These are phyloP conservation scores for Numida meleagris DNA, from an alignment of 2,113 vertebrate genomes.

Conservation along the genomic window DNA sequence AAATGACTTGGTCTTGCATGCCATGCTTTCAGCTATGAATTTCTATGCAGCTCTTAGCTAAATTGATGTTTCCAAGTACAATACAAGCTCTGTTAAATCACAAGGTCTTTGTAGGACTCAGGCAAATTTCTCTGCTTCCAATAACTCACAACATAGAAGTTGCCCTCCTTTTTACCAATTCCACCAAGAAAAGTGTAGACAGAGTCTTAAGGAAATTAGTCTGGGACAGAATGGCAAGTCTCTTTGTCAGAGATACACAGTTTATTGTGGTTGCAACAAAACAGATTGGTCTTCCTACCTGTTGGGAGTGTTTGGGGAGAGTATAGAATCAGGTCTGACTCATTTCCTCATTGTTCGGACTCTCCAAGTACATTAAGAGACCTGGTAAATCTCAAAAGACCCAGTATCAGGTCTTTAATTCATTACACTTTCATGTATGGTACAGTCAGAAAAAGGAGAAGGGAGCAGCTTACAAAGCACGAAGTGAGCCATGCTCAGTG, in stretches of 20 bases:
- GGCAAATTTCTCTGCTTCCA: neutral
- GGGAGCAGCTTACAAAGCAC: neutral
- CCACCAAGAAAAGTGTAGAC: neutral
- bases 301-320: neutral
- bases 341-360: neutral
- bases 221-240: accelerated
- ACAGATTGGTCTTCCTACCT: neutral
- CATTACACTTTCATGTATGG: neutral
- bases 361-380: neutral
- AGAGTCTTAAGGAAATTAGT: neutral
- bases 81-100: neutral
- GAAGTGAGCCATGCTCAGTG: neutral
- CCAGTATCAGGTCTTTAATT: neutral
- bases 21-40: neutral
- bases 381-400: neutral
- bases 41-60: neutral
- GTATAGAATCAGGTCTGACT: neutral
- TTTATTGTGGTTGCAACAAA: neutral
- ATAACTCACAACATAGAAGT: neutral
- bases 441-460: accelerated
- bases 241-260: accelerated
- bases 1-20: neutral
- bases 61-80: neutral
- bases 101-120: neutral
- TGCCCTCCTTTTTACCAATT: neutral